Evolutionary conservation across 2,797 vertebrate genomes (phyloP).

Genomic region (Potorous gilbertii): DNA sequence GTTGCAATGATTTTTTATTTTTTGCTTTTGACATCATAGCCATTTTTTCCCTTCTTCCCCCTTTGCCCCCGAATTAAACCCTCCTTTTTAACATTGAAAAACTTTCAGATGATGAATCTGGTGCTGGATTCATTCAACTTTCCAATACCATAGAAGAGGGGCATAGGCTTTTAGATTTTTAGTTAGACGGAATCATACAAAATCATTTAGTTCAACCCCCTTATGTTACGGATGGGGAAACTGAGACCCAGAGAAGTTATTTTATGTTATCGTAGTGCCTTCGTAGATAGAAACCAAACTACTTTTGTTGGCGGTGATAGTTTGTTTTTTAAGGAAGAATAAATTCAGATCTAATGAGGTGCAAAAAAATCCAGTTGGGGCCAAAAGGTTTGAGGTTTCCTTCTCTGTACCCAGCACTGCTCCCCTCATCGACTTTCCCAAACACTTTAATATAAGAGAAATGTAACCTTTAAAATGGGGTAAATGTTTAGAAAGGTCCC

Average conservation of each 20-base stretch:
- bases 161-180: neutral
- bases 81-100: neutral
- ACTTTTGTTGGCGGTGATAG: neutral
- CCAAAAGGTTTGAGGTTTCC: neutral
- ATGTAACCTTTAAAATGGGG: constrained; percentile 25
- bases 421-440: neutral
- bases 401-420: neutral
- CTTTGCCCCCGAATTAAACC: neutral
- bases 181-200: neutral
- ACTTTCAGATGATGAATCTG: neutral
- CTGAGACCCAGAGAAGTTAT: neutral
- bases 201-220: neutral
- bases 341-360: neutral
- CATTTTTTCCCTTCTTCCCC: neutral
- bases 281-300: neutral
- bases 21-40: constrained; percentile 40
- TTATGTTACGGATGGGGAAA: neutral
- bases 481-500: neutral
- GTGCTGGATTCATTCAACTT: neutral
- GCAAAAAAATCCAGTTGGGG: neutral
- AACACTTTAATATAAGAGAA: neutral
- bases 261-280: neutral
- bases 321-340: constrained; percentile 47
- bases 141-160: neutral
- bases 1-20: neutral